Evolutionary conservation across 2,113 vertebrate species (phyloP).

Genomic region (Meleagris gallopavo): DNA sequence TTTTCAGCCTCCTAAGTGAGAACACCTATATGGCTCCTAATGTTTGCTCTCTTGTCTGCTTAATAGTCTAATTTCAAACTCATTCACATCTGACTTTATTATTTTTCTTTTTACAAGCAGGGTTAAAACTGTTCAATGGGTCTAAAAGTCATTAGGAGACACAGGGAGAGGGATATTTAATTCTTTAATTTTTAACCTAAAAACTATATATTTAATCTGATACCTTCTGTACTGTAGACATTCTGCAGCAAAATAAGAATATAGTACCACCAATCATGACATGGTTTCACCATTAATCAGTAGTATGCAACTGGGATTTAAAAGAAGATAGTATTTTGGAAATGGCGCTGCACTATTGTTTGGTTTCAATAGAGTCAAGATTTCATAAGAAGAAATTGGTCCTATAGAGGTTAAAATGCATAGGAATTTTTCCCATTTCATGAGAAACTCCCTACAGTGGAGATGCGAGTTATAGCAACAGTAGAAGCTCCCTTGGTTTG

Average conservation of each 20-base stretch:
- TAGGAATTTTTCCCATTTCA: neutral
- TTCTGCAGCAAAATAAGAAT: neutral
- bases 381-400: neutral
- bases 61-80: neutral
- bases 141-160: neutral
- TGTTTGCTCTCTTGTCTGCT: rapidly evolving
- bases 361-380: neutral
- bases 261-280: neutral
- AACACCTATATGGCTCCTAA: rapidly evolving
- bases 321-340: neutral
- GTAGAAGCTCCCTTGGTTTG: neutral
- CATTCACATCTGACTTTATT: neutral
- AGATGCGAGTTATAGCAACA: neutral
- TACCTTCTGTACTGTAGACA: neutral
- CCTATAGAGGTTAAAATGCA: neutral
- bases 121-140: neutral
- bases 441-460: neutral
- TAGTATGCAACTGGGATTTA: neutral
- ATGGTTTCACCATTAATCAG: neutral
- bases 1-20: neutral
- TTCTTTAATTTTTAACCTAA: neutral
- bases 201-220: neutral
- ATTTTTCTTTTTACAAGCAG: neutral
- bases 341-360: neutral
- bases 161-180: neutral